A percentile compares a stretch with the other conserved stretches of the same genome.
These are phyloP conservation scores for Falco berigora DNA, from an alignment of 2,797 vertebrate species.

Conservation along the genomic window DNA sequence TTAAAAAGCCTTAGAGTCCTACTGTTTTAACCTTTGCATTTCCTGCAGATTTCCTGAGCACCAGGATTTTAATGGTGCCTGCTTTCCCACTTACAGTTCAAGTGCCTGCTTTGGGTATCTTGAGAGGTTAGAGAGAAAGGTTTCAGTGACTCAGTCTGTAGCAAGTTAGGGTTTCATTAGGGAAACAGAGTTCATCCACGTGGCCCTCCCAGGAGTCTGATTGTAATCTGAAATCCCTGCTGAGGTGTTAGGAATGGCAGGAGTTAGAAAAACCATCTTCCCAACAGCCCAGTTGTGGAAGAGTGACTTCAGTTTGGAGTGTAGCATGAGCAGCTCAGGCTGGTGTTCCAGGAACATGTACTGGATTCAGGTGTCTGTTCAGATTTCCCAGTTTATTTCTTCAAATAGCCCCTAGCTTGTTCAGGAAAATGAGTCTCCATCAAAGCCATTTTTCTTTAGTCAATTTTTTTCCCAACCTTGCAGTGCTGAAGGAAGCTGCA, in stretches of 20 bases:
- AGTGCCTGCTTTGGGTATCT: neutral
- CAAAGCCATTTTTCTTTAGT: neutral
- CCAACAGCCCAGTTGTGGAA: neutral
- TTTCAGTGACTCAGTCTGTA: constrained; percentile 12
- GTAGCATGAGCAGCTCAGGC: neutral
- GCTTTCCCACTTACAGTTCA: constrained; percentile 1
- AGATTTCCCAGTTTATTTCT: constrained; percentile 30
- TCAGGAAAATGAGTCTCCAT: neutral
- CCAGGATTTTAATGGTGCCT: neutral
- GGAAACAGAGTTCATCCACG: neutral
- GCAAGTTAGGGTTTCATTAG: neutral
- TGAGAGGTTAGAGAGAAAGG: neutral
- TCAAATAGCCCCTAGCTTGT: neutral
- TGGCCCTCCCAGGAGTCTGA: constrained; percentile 9
- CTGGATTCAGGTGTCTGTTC: neutral
- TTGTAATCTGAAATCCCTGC: constrained; percentile 49
- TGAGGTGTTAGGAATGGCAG: constrained; percentile 37
- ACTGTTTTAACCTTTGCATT: neutral
- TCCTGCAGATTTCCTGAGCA: constrained; percentile 16
- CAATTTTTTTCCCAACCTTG: neutral
- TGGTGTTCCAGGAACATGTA: neutral
- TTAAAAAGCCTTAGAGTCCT: neutral
- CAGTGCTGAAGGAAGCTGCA: neutral
- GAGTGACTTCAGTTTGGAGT: neutral
- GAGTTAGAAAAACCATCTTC: constrained; percentile 10